These are phyloP conservation scores for Dasypolia templi DNA, from an alignment of 2,888 invertebrate species.

Conservation along the genomic window DNA sequence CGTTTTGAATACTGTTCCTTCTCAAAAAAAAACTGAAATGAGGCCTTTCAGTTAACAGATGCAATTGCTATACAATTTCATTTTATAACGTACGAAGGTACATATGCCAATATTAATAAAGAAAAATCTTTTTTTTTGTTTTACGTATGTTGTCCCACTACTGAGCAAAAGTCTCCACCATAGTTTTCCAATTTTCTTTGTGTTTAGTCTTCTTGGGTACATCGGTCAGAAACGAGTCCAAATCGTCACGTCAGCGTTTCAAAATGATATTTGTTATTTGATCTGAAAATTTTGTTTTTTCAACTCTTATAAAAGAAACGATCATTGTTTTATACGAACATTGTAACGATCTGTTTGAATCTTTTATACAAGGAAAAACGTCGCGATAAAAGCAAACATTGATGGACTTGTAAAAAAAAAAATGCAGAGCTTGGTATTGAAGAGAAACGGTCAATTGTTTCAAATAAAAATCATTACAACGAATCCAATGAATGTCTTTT, in stretches of 20 bases:
- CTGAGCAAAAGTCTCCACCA: too few species aligned
- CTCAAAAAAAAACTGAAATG: neutral
- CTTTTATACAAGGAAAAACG: conserved; percentile 34
- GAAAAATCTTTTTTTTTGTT: too few species aligned
- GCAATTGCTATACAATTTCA: neutral
- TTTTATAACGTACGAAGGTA: neutral
- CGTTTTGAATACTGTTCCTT: neutral
- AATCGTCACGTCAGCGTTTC: too few species aligned
- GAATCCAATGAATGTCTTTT: conserved; percentile 3
- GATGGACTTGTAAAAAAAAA: conserved; percentile 48
- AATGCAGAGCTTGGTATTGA: conserved; percentile 29
- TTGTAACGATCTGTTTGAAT: conserved; percentile 27
- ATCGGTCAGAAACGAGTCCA: too few species aligned
- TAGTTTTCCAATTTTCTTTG: too few species aligned
- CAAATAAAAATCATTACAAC: conserved; percentile 24
- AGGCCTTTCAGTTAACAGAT: too few species aligned
- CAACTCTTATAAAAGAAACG: neutral
- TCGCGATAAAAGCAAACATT: conserved; percentile 35
- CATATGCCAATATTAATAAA: neutral
- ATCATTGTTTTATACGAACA: conserved; percentile 5
- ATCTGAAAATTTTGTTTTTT: too few species aligned
- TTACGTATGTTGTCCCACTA: too few species aligned
- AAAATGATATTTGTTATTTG: too few species aligned
- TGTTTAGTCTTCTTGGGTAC: too few species aligned
- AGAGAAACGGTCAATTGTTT: conserved; percentile 25